Conservation (phyloP, 1,140 invertebrate species). For the Saccostrea cuccullata region DNA sequence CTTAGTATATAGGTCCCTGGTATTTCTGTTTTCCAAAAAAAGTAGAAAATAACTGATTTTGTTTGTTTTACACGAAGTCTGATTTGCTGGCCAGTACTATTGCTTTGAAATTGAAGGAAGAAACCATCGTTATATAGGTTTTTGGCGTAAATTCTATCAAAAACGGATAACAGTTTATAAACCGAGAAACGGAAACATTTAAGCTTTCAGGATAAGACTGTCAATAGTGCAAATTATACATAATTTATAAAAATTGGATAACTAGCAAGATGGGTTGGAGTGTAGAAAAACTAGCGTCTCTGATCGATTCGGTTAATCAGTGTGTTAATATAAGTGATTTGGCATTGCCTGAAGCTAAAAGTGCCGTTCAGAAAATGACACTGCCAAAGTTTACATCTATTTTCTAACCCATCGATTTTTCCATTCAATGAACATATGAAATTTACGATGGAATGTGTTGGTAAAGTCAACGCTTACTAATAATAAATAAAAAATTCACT, state of each 20-base stretch:
- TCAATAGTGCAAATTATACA: not conserved
- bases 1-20: too few species aligned
- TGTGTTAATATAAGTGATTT: constrained; percentile 32
- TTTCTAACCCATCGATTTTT: constrained; percentile 22
- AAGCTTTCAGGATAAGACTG: not conserved
- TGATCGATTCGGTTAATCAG: constrained; percentile 19
- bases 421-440: constrained; percentile 23
- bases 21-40: too few species aligned
- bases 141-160: not conserved
- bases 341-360: constrained; percentile 2
- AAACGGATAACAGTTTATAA: not conserved
- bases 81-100: too few species aligned
- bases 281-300: not conserved
- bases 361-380: not conserved
- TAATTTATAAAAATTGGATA: not conserved
- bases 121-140: not conserved
- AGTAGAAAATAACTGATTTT: too few species aligned
- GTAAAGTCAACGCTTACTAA: not conserved
- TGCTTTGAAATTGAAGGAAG: too few species aligned
- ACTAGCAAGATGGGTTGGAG: not conserved
- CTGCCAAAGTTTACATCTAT: constrained; percentile 29
- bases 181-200: not conserved
- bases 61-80: too few species aligned
- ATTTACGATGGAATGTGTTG: constrained; percentile 1
- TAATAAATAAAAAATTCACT: too few species aligned